Base-by-base conservation (phyloP, 2,797 vertebrate species). In the Spinus olivaceus region DNA sequence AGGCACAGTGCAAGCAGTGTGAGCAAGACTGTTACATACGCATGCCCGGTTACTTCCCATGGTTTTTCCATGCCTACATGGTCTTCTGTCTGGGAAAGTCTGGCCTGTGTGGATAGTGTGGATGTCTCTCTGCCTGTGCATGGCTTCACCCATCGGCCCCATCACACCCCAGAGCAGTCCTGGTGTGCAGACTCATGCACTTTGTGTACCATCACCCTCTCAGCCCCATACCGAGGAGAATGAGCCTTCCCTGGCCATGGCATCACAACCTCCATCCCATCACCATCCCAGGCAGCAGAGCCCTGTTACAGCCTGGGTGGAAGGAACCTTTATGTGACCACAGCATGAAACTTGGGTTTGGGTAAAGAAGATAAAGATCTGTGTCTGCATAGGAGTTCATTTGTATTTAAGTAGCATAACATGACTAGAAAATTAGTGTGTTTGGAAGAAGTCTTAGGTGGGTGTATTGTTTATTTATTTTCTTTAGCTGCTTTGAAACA, bases 211-310 rank as follows among this genome's bases (percentile, higher is more conserved):
- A 3, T 67, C 57, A 90, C 28, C 19, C 41, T 81, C 25, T 49
- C 0, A 0, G 59, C 35, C 84, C 50, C 2, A 0, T 46, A 12
- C 1, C 0, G 0, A 59, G 33, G 8, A 64, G 14, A 3, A 3
- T 71, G 33, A 78, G 13, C 41, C 21, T 86, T 19, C 9, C 6
- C 15, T 69, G 47, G 24, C 53, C 4, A 1, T 0, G 0, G 11
- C 28, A 25, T 56, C 41, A 85, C 15, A 61, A 35, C 7, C 14
- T 35, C 20, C 3, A 2, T 37, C 22, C 17, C 30, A 32, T 49
- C 47, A 35, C 49, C 10, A 5, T 35, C 27, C 10, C 0, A 4
- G 24, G 22, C 39, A 66, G 24, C 9, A 20, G 11, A 22, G 8
- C 19, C 8, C 8, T 57, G 8, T 30, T 25, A 49, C 49, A 67